These are phyloP conservation scores for Climacteris rufus DNA, from an alignment of 2,113 vertebrate genomes.

Conservation along the genomic window DNA sequence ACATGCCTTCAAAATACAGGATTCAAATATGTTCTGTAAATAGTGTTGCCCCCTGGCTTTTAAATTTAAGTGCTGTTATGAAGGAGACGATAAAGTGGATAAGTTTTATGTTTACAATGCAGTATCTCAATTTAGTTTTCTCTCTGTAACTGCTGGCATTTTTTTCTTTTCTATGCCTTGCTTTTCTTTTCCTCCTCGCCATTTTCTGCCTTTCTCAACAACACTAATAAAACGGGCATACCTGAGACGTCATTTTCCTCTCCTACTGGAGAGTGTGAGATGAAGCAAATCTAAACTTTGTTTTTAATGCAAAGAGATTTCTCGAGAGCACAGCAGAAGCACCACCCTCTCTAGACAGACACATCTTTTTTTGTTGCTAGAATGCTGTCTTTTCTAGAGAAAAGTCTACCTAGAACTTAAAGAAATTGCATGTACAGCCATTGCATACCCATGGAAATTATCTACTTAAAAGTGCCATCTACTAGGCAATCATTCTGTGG, in stretches of 20 bases:
- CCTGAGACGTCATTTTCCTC: neutral
- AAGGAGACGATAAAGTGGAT: neutral
- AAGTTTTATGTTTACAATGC: neutral
- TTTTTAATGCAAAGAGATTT: neutral
- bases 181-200: neutral
- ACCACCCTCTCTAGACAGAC: neutral
- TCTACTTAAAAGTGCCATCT: neutral
- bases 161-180: neutral
- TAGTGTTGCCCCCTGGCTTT: no score
- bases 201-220: neutral
- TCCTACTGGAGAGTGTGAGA: neutral
- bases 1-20: neutral
- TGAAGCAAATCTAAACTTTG: neutral
- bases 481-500: neutral
- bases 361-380: neutral
- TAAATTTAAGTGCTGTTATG: neutral
- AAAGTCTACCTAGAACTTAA: neutral
- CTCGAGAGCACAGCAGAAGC: neutral
- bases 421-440: neutral
- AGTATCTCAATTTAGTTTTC: neutral
- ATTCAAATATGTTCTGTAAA: neutral
- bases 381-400: neutral
- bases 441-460: neutral
- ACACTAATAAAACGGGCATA: neutral
- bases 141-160: neutral